Evolutionary conservation across 2,113 vertebrate genomes (phyloP).

Genomic region (Hyla sarda): DNA sequence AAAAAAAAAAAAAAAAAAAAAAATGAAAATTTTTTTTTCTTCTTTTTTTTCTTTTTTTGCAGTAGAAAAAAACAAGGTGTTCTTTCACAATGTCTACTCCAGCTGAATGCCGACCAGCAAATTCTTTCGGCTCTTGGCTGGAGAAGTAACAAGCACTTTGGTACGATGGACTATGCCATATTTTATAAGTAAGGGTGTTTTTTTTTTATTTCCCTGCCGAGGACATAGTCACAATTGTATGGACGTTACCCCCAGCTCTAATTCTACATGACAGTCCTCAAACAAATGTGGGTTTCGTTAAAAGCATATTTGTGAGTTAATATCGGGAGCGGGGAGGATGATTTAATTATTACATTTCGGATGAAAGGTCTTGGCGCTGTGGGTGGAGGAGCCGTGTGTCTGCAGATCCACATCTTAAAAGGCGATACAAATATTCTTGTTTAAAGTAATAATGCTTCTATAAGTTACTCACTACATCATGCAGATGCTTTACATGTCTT

Average conservation of each 20-base stretch:
- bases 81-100: conserved; percentile 58
- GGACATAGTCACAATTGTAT: conserved; percentile 38
- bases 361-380: background rate
- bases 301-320: conserved; percentile 31
- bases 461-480: too few relatives aligned
- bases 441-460: too few relatives aligned
- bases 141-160: conserved; percentile 39
- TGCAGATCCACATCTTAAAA: background rate
- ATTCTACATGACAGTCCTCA: conserved; percentile 29
- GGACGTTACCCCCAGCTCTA: conserved; percentile 4
- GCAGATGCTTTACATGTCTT: too few relatives aligned
- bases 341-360: conserved; percentile 7
- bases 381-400: background rate
- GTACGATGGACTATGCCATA: conserved; percentile 40
- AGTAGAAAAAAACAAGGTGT: conserved; percentile 55
- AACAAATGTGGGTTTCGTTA: conserved; percentile 27
- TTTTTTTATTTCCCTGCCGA: conserved; percentile 7
- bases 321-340: background rate
- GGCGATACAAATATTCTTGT: too few relatives aligned
- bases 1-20: too few relatives aligned
- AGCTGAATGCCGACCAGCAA: conserved; percentile 54
- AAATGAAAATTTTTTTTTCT: conserved; percentile 1
- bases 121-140: conserved; percentile 55
- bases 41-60: background rate
- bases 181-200: conserved; percentile 36